Base-by-base conservation (phyloP, 2,113 vertebrate genomes). In the Megaceryle torquata region DNA sequence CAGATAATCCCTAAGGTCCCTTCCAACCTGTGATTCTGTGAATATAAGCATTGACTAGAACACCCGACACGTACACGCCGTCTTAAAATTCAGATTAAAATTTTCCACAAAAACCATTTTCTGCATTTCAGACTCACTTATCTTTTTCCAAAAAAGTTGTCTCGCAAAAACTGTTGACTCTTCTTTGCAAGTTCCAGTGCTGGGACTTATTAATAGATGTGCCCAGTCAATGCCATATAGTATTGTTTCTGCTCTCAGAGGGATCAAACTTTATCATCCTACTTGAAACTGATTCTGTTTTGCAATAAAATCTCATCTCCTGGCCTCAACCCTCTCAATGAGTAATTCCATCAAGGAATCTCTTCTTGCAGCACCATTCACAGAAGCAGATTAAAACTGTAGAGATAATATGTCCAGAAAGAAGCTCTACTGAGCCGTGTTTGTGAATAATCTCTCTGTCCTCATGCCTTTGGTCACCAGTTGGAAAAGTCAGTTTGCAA, bases 251-350 rank as follows among this genome's bases (percentile, higher is more conserved):
- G 86, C 69, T 63, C 70, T 48, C 68, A 17, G 20, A 87, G 82
- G 37, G 54, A 94, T 84, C 67, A 53, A 89, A 85, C 15, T 87
- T 87, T 61, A 89, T 82, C 41, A 77, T 80, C 54, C 65, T 37
- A 50, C 78, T 82, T 82, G 75, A 89, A 96, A 86, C n/a, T 5
- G 60, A 93, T 70, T 50, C 43, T 65, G 33, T 17, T 95, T 41
- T 5, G 31, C 61, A 89, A 46, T 21, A 33, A 82, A 82, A 69
- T 70, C 81, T 85, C 61, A 44, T 63, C 39, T 92, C 60, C 86
- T 56, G 12, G 81, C 78, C 18, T 89, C 74, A 87, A 26, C 12
- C 15, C 17, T 89, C 79, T 88, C 70, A 68, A 7, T 33, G 69
- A 79, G 51, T 60, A 94, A 72, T 63, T 69, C 65, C 65, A 87